Base-by-base conservation (phyloP, 2,888 invertebrate species). In the Masnerella sp. region DNA sequence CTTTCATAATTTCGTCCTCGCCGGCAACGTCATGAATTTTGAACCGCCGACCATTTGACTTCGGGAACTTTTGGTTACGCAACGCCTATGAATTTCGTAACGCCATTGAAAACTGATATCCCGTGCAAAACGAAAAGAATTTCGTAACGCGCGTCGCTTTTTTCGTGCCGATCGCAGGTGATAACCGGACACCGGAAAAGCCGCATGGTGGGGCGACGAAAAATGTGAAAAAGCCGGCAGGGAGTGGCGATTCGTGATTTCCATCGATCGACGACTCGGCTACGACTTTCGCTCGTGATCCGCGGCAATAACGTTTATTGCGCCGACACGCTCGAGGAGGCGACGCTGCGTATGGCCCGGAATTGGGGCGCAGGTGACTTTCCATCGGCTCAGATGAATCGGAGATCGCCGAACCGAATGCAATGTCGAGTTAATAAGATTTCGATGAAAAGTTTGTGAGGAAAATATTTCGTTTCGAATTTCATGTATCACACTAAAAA, bases 281-380 rank as follows among this genome's bases (percentile, higher is more conserved):
- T 62, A 56, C 61, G 56, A 71, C 70, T 71, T 64, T 71, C 70
- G 70, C 70, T 58, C 47, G 43, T 56, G 70, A 64, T 71, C 64
- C 45, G 56, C 58, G 64, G 71, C 54, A 65, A 72, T 65, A 65
- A 72, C 65, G 71, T 72, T 72, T 59, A 72, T 72, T 65, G 59
- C 65, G 59, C 20, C 68, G 68, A 59, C 52, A 72, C 65, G 65
- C 71, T 59, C 64, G 65, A 59, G 52, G 59, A 72, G 64, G 38
- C 65, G 59, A 59, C 71, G 71, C 59, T 65, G 71, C 71, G 71
- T 65, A 42, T 62, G 47, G 59, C 34, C 43, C 58, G 65, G 59
- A 72, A 72, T 72, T 72, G 65, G 65, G 71, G 71, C 71, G 51
- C 71, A 71, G 71, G 71, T 71, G 71, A 71, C 71, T 71, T 71